Evolutionary conservation across 1,140 invertebrate genomes (phyloP).

Genomic region (Cyclargus thomasi): DNA sequence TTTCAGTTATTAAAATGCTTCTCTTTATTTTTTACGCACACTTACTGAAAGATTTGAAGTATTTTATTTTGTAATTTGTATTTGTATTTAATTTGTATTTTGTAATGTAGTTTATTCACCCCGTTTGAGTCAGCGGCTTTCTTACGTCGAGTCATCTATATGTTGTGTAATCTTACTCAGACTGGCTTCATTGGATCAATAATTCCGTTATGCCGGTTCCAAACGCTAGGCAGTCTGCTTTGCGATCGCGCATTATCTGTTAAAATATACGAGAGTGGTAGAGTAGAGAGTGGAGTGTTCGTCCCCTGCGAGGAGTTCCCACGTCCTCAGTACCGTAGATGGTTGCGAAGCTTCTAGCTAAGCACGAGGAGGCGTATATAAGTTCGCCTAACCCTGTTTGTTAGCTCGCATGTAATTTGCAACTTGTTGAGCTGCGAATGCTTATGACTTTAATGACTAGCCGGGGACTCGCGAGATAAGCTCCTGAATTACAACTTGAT

Average conservation of each 20-base stretch:
- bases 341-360: not conserved
- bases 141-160: not conserved
- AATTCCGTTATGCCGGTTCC: not conserved
- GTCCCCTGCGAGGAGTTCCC: not conserved
- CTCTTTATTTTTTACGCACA: too few species aligned
- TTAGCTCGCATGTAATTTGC: constrained; percentile 19
- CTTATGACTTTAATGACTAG: constrained; percentile 24
- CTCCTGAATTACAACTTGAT: constrained; percentile 17
- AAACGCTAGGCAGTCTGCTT: too few species aligned
- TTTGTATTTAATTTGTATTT: too few species aligned
- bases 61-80: too few species aligned
- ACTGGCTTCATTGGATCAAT: not conserved
- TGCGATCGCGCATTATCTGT: too few species aligned
- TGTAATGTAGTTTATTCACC: not conserved
- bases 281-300: too few species aligned
- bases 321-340: not conserved
- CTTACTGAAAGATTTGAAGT: not conserved
- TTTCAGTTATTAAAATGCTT: too few species aligned
- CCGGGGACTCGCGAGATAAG: constrained; percentile 8
- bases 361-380: not conserved
- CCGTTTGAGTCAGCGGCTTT: not conserved
- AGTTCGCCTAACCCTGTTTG: not conserved
- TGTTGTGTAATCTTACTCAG: not conserved
- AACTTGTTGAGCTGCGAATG: constrained; percentile 17
- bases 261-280: too few species aligned